phyloP scores from a whole-genome alignment of 2,888 invertebrate species.

The Ophion ellenae region DNA sequence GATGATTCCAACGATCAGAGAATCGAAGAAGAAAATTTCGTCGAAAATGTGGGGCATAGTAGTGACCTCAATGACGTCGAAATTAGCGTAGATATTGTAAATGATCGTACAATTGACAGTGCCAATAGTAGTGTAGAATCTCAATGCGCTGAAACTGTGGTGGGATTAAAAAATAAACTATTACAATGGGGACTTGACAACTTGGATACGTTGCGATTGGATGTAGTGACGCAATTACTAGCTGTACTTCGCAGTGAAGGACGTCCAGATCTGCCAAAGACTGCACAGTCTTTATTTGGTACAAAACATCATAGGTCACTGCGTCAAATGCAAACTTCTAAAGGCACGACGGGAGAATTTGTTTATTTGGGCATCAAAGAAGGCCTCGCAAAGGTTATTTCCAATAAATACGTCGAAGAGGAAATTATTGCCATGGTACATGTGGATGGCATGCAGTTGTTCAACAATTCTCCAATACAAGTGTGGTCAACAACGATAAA shows the following conservation, averaged over 20 bases:
- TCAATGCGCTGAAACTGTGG: slow-evolving; percentile 4
- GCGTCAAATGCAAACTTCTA: slow-evolving; percentile 37
- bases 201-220: slow-evolving; percentile 29
- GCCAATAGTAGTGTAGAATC: slow-evolving; percentile 4
- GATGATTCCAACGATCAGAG: neutral
- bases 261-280: slow-evolving; percentile 24
- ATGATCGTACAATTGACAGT: neutral
- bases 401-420: slow-evolving; percentile 37
- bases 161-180: slow-evolving; percentile 10
- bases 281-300: slow-evolving; percentile 40
- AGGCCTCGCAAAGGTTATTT: slow-evolving; percentile 46
- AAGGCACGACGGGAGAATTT: slow-evolving; percentile 41
- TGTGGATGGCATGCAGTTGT: slow-evolving; percentile 10
- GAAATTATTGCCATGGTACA: slow-evolving; percentile 51
- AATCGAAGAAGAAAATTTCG: neutral
- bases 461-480: neutral
- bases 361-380: slow-evolving; percentile 58
- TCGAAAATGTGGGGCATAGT: neutral
- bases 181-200: slow-evolving; percentile 10
- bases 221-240: slow-evolving; percentile 47
- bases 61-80: neutral
- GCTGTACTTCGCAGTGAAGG: slow-evolving; percentile 39
- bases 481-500: slow-evolving; percentile 58
- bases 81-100: slow-evolving; percentile 9
- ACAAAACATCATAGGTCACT: slow-evolving; percentile 33